These are phyloP conservation scores for Galleria mellonella DNA, from an alignment of 1,140 invertebrate species.

Conservation along the genomic window DNA sequence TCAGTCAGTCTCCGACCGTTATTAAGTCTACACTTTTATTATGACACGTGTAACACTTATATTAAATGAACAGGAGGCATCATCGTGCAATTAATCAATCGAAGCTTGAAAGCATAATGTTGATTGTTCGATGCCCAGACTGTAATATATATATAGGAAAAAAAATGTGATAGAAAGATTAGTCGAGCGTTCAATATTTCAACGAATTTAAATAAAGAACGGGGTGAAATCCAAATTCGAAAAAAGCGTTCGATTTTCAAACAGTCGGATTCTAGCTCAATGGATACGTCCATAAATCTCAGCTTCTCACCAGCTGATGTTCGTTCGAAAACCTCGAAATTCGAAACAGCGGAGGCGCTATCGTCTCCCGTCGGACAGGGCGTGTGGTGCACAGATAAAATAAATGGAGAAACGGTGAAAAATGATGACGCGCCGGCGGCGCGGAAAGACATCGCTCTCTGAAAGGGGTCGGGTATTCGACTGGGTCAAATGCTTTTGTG, in stretches of 20 bases:
- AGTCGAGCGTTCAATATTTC: no score
- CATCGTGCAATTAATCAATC: no score
- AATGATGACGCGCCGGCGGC: slow-evolving; percentile 52
- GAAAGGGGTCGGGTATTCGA: slow-evolving; percentile 40
- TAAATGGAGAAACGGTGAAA: slow-evolving; percentile 65
- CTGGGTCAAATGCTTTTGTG: slow-evolving; percentile 32
- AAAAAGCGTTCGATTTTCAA: slow-evolving; percentile 17
- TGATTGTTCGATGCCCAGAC: no score
- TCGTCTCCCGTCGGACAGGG: slow-evolving; percentile 32
- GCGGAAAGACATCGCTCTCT: slow-evolving; percentile 42
- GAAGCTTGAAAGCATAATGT: no score
- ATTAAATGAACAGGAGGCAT: no score
- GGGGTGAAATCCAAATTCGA: neutral
- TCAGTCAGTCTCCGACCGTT: no score
- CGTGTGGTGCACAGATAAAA: slow-evolving; percentile 64
- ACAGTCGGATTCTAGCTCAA: slow-evolving; percentile 9
- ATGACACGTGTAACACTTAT: no score
- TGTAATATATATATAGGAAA: neutral
- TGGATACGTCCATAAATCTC: slow-evolving; percentile 35
- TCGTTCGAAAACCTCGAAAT: slow-evolving; percentile 29
- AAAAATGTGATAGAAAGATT: neutral
- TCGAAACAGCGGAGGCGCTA: slow-evolving; percentile 33
- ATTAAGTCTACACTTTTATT: no score
- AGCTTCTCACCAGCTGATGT: slow-evolving; percentile 59
- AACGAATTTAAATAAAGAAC: no score